Evolutionary conservation across 2,888 invertebrate genomes (phyloP), one percentile per base, ranked within the genome.

Genomic region (Parascotia fuliginaria): DNA sequence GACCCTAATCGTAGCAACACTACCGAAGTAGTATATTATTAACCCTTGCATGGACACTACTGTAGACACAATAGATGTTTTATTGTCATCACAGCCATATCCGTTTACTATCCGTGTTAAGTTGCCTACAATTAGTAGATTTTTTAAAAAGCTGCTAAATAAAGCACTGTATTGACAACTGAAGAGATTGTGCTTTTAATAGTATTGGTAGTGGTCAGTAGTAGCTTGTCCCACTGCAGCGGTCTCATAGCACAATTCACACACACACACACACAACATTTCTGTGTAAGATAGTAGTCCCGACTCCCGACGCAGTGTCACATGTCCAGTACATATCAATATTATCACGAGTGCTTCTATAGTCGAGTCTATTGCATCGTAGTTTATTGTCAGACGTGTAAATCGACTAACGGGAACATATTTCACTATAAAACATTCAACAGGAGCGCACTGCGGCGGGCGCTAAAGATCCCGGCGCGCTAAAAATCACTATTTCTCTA

Each of bases 241-340:
- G 43, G 43, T 43, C 44, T 43, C 22, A 32, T 47, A 43, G 70
- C 55, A 66, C 68, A 67, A 41, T 56, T 60, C 68, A 70, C 68
- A 58, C 71, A 59, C 31, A 13, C 68, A 70, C 68, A 58, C 71
- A 59, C 31, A 13, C 31, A 16, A 55, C 50, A 53, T 43, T 28
- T 37, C 43, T 42, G 54, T 42, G 49, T 16, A 55, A 61, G 55
- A 44, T 60, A 50, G 42, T 60, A 47, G 50, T 45, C 47, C 13
- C 48, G 48, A 51, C 66, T 55, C 51, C 55, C 55, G 24, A 55
- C 16, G 43, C 60, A 36, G 29, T 60, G 41, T 43, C 33, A 47
- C 32, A 13, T 41, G 45, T 36, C 45, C 31, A 48, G 42, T 52
- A n/a, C n/a, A n/a, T n/a, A n/a, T 65, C 42, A 47, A 39, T 45